phyloP scores from a whole-genome alignment of 2,113 vertebrate species.

The Prunella fulvescens region DNA sequence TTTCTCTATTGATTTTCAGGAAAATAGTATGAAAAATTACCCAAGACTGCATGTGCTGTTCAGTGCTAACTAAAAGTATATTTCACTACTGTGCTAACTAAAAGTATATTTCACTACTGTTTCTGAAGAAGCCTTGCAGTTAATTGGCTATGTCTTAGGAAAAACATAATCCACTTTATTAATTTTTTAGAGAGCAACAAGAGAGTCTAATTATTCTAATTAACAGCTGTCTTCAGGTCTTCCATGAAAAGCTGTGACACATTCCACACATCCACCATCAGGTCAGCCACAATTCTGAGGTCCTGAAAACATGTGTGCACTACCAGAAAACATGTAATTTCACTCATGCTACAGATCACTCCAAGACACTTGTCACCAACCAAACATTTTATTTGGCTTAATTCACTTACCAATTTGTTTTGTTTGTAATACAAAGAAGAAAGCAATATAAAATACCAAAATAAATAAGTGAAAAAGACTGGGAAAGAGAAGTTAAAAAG shows the following conservation, averaged over 20 bases:
- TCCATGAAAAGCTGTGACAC: not conserved
- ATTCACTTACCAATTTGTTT: not conserved
- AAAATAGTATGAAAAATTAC: not conserved
- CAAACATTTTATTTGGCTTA: not conserved
- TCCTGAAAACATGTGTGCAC: not conserved
- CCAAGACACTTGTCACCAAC: not conserved
- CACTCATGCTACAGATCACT: not conserved
- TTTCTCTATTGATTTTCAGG: not conserved
- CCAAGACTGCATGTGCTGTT: not conserved
- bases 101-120: not conserved
- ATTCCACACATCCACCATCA: not conserved
- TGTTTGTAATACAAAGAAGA: not conserved
- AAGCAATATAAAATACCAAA: not conserved
- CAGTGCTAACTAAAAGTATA: not conserved
- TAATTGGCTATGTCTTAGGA: not conserved
- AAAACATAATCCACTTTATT: not conserved
- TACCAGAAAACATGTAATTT: not conserved
- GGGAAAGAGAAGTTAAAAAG: not conserved
- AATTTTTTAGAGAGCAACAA: not conserved
- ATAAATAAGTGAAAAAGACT: not conserved
- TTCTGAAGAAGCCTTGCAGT: not conserved
- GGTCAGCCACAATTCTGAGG: not conserved
- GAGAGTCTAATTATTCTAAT: not conserved
- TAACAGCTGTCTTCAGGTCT: not conserved
- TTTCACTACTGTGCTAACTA: not conserved